These are phyloP conservation scores for Crotalus adamanteus DNA, from an alignment of 2,797 vertebrate species.

Conservation along the genomic window DNA sequence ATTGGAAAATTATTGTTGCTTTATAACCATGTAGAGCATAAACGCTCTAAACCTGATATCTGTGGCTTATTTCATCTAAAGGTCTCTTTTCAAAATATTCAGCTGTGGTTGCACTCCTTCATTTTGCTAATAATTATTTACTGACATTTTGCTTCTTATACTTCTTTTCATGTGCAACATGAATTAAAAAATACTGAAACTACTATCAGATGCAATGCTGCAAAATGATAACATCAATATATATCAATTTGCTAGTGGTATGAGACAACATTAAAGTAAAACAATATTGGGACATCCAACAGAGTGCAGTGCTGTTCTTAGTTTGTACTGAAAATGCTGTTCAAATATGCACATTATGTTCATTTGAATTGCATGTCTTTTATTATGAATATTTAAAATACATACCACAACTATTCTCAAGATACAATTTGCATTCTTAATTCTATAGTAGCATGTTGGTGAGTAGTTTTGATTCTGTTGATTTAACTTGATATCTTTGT, in stretches of 20 bases:
- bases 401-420: neutral
- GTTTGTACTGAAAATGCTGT: slow-evolving; percentile 22
- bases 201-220: neutral
- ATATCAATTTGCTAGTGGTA: neutral
- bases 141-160: neutral
- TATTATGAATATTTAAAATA: slow-evolving; percentile 3
- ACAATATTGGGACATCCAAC: slow-evolving; percentile 28
- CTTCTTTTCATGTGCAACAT: neutral
- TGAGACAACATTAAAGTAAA: neutral
- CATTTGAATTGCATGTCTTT: slow-evolving; percentile 6
- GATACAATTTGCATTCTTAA: slow-evolving; percentile 19
- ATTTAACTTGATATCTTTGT: neutral
- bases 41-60: neutral
- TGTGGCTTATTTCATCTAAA: neutral
- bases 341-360: slow-evolving; percentile 15
- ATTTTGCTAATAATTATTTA: neutral
- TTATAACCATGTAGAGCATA: neutral
- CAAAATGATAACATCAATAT: neutral
- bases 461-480: slow-evolving; percentile 7
- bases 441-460: slow-evolving; percentile 20
- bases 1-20: slow-evolving; percentile 1
- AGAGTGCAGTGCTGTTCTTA: slow-evolving; percentile 42
- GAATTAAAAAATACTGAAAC: slow-evolving; percentile 15
- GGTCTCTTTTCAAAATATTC: neutral
- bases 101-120: neutral